These are phyloP conservation scores for Formica aserva DNA, from an alignment of 2,888 invertebrate species.

Conservation along the genomic window DNA sequence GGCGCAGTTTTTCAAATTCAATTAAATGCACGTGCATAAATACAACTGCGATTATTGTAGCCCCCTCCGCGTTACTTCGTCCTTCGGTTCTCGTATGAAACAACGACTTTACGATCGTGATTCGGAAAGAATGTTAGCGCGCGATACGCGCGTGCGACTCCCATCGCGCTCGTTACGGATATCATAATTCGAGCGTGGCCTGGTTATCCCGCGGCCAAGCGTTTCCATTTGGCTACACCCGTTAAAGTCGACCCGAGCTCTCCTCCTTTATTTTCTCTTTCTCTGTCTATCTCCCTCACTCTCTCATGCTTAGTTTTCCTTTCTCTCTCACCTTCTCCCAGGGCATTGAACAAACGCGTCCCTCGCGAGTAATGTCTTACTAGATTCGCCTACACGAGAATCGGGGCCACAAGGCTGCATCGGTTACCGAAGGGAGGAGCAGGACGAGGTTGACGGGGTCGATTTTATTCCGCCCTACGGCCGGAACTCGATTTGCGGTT, in stretches of 20 bases:
- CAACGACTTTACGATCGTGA: constrained; percentile 26
- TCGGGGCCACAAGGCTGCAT: constrained; percentile 69
- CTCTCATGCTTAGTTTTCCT: constrained; percentile 32
- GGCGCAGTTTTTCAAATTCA: neutral
- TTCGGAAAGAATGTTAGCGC: constrained; percentile 15
- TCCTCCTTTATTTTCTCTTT: constrained; percentile 19
- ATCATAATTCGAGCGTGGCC: constrained; percentile 38
- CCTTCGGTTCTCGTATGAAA: constrained; percentile 1
- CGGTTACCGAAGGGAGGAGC: constrained; percentile 38
- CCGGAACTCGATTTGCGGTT: constrained; percentile 84
- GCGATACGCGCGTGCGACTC: constrained; percentile 2
- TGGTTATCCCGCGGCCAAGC: constrained; percentile 49
- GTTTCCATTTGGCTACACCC: constrained; percentile 60
- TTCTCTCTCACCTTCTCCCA: constrained; percentile 25
- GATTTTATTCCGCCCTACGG: constrained; percentile 83
- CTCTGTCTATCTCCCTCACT: neutral
- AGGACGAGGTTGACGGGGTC: constrained; percentile 61
- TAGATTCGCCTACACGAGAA: constrained; percentile 73
- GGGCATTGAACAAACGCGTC: constrained; percentile 75
- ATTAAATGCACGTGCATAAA: constrained; percentile 4
- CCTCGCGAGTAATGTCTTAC: constrained; percentile 81
- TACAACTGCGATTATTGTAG: constrained; percentile 4
- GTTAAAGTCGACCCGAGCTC: constrained; percentile 63
- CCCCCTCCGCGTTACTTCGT: constrained; percentile 22
- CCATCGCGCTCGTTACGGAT: constrained; percentile 19